These are phyloP conservation scores for Athalia cordata DNA, from an alignment of 2,888 invertebrate species.

Conservation along the genomic window DNA sequence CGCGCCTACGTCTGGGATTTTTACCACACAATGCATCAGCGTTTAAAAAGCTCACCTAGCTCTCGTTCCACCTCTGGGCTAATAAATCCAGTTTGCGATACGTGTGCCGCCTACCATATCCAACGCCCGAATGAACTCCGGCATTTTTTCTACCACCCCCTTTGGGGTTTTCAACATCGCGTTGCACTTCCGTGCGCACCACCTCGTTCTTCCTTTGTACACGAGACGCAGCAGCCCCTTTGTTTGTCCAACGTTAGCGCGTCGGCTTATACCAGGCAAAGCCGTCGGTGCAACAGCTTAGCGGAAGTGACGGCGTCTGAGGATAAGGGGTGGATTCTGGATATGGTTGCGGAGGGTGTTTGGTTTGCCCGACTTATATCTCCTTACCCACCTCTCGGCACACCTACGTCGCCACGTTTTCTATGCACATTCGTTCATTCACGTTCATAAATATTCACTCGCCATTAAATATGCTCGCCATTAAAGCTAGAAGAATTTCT, in stretches of 20 bases:
- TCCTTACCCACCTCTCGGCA: background rate
- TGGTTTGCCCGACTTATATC: background rate
- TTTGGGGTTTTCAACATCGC: background rate
- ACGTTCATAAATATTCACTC: too few species aligned
- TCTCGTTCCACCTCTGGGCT: background rate
- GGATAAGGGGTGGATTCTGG: conserved; percentile 4
- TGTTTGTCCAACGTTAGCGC: conserved; percentile 36
- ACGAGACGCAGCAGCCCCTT: background rate
- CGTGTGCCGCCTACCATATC: background rate
- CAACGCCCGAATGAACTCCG: too few species aligned
- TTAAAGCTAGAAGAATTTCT: too few species aligned
- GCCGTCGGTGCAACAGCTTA: conserved; percentile 34
- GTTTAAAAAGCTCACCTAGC: background rate
- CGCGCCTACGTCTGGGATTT: background rate
- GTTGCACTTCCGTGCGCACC: background rate
- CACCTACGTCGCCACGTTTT: background rate
- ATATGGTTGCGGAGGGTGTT: background rate
- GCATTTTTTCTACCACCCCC: background rate
- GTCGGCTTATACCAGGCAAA: conserved; percentile 19
- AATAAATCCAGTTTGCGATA: conserved; percentile 7
- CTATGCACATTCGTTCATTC: background rate
- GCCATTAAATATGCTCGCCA: too few species aligned
- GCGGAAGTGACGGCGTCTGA: conserved; percentile 19
- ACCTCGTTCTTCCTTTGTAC: conserved; percentile 19
- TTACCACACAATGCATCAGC: background rate